Base-by-base conservation (phyloP, 2,113 vertebrate species). In the Equus quagga region DNA sequence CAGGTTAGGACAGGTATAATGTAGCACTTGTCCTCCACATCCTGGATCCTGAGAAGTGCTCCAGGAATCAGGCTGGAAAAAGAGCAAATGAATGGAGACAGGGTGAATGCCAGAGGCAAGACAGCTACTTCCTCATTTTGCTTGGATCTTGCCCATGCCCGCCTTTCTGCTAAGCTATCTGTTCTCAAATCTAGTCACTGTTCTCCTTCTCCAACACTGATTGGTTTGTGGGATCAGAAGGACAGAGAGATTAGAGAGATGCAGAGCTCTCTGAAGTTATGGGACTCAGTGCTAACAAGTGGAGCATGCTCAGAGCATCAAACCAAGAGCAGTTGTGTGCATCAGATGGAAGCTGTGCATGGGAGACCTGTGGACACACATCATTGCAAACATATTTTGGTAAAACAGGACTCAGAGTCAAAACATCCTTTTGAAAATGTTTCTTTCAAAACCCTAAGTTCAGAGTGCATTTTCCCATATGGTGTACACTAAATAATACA, bases 311-410 rank as follows among this genome's bases (percentile, higher is more conserved):
- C 13, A 12, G 51, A 18, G 24, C 18, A 5, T 60, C 23, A 14
- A 1, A 17, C 26, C n/a, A 0, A 0, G 23, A 33, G 8, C 2
- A 0, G 5, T 0, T 6, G 24, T 3, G 24, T 1, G 19, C 72
- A 9, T 8, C 4, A 5, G 7, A 3, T 6, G 8, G 7, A 11
- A 0, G 0, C 9, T 15, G 15, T 0, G 1, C 3, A 0, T 0
- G 0, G 51, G 3, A 18, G 23, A 18, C 5, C 6, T 1, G 7
- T 6, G 10, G 78, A 36, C 18, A 2, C 0, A 0, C 3, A 0
- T n/a, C 6, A 0, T 6, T 72, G 49, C 23, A 31, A 8, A 21
- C 1, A 18, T 1, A 24, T 24, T 17, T 46, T 24, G 51, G 6
- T 21, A 23, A 56, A 33, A 91, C 81, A n/a, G 8, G 46, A 28